phyloP scores from a whole-genome alignment of 2,113 vertebrate species.

The Ophthalmotilapia sp. region DNA sequence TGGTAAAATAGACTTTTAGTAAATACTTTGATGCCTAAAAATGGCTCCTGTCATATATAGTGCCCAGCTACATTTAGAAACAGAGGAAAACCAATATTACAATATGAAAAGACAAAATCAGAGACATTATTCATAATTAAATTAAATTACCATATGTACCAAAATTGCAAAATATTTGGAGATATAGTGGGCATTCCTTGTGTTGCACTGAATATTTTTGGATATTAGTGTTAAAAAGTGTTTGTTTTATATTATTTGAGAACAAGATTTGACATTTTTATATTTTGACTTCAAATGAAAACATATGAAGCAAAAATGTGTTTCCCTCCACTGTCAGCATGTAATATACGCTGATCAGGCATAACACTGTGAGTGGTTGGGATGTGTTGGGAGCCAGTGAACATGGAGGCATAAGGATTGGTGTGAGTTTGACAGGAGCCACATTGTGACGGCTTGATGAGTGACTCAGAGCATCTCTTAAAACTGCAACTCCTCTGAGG shows the following conservation, averaged over 20 bases:
- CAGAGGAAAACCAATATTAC: not conserved
- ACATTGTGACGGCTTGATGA: not conserved
- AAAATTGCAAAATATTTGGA: not conserved
- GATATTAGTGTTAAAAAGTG: not conserved
- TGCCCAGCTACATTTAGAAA: not conserved
- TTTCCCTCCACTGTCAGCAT: not conserved
- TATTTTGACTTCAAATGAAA: not conserved
- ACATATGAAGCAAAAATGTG: not conserved
- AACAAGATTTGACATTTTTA: not conserved
- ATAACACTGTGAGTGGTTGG: not conserved
- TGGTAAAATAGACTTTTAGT: not conserved
- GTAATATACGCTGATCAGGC: not conserved
- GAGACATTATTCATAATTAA: not conserved
- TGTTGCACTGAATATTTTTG: not conserved
- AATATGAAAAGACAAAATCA: not conserved
- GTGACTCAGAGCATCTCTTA: not conserved
- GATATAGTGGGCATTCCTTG: not conserved
- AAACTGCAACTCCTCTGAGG: not conserved
- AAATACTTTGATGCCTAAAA: not conserved
- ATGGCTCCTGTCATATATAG: not conserved
- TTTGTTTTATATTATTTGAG: not conserved
- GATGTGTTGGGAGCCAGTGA: not conserved
- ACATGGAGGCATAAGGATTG: not conserved
- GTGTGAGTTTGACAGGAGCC: not conserved
- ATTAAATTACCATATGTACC: not conserved